These are phyloP conservation scores for Menidia menidia DNA, from an alignment of 2,797 vertebrate species.

Conservation along the genomic window DNA sequence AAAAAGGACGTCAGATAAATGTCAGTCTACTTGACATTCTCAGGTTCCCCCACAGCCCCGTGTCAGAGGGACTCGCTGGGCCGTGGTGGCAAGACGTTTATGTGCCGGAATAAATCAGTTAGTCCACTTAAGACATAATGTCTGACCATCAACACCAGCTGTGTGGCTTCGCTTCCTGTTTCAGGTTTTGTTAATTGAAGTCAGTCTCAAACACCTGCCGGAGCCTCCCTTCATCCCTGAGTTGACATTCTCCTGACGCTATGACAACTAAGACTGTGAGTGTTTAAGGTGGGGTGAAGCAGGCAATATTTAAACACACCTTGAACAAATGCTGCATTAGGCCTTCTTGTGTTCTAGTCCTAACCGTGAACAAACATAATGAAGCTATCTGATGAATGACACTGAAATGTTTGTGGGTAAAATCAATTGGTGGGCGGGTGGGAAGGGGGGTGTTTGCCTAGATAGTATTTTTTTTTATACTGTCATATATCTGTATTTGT, in stretches of 20 bases:
- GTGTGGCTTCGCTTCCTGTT: not conserved
- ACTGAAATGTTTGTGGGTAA: slow-evolving; percentile 5
- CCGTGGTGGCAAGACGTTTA: slow-evolving; percentile 7
- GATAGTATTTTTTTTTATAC: not conserved
- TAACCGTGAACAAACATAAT: slow-evolving; percentile 34
- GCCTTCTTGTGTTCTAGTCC: slow-evolving; percentile 16
- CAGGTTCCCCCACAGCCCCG: slow-evolving; percentile 55
- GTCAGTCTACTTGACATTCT: slow-evolving; percentile 67
- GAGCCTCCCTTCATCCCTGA: slow-evolving; percentile 42
- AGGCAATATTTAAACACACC: slow-evolving; percentile 79
- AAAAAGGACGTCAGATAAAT: slow-evolving; percentile 59
- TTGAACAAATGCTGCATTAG: slow-evolving; percentile 70
- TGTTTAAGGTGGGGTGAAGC: slow-evolving; percentile 71
- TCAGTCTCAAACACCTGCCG: not conserved
- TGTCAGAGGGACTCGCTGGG: slow-evolving; percentile 11
- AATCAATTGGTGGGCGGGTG: not conserved
- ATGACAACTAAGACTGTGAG: slow-evolving; percentile 69
- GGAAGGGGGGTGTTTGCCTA: not conserved
- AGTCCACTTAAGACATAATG: not conserved
- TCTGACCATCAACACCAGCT: not conserved
- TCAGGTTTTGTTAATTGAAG: slow-evolving; percentile 4
- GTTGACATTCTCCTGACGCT: slow-evolving; percentile 59
- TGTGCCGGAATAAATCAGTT: slow-evolving; percentile 18
- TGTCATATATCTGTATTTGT: slow-evolving; percentile 15
- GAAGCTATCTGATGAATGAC: not conserved